A percentile compares a stretch with the other conserved stretches of the same genome.
phyloP scores from a whole-genome alignment of 2,797 vertebrate genomes.

The Scleropages formosus region DNA sequence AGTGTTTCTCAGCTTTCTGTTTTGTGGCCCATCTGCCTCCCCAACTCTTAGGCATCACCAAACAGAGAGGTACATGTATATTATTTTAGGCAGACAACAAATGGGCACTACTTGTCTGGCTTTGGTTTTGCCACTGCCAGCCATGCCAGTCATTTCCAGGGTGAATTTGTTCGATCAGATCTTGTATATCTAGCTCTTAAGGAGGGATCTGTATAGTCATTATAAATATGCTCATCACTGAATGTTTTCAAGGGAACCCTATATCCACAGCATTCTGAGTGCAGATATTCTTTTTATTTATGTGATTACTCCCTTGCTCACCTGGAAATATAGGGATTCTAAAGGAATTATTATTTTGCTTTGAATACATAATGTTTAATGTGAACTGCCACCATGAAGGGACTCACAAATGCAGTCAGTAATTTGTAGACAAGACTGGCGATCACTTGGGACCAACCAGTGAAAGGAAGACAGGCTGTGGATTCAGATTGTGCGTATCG shows the following conservation, averaged over 20 bases:
- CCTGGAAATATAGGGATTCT: no score
- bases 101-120: slow-evolving; percentile 26
- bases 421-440: no score
- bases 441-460: no score
- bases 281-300: background rate
- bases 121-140: background rate
- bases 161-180: no score
- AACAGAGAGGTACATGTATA: background rate
- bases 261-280: no score
- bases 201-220: background rate
- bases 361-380: no score
- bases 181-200: background rate
- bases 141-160: background rate
- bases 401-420: no score
- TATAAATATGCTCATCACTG: background rate
- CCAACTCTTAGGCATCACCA: background rate
- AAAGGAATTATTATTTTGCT: no score
- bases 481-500: no score
- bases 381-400: no score
- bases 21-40: background rate
- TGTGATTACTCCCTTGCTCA: no score
- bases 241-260: background rate
- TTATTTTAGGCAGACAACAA: background rate
- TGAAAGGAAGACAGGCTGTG: no score
- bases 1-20: slow-evolving; percentile 6